These are phyloP conservation scores for Haemorhous mexicanus DNA, from an alignment of 2,113 vertebrate genomes.

Conservation along the genomic window DNA sequence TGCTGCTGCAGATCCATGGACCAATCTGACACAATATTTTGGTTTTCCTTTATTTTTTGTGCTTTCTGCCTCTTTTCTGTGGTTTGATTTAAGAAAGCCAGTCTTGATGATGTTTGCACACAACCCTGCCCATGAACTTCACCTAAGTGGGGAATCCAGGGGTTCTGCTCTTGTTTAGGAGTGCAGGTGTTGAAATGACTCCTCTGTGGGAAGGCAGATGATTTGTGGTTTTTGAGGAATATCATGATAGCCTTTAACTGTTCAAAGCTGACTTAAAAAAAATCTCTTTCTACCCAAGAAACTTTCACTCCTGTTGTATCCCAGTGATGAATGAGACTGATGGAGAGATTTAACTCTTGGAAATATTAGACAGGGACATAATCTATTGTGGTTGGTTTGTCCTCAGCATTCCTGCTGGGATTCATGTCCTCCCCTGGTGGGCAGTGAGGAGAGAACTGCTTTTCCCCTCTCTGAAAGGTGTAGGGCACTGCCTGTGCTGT, in stretches of 20 bases:
- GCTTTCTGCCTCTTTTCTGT: not conserved
- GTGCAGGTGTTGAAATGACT: rapidly evolving
- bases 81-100: not conserved
- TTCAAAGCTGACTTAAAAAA: not conserved
- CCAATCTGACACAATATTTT: not conserved
- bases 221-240: rapidly evolving
- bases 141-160: rapidly evolving
- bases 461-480: not conserved
- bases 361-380: rapidly evolving
- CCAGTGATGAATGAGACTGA: not conserved
- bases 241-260: not conserved
- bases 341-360: not conserved
- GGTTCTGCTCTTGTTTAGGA: not conserved
- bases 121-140: rapidly evolving
- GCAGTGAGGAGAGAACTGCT: not conserved
- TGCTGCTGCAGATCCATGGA: not conserved
- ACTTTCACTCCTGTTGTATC: rapidly evolving
- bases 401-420: not conserved
- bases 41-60: not conserved
- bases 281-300: not conserved
- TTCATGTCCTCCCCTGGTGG: not conserved
- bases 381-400: not conserved
- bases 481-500: not conserved
- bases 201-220: not conserved
- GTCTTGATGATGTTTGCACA: rapidly evolving